Base-by-base conservation (phyloP, 1,140 invertebrate genomes). In the Planococcus citri region DNA sequence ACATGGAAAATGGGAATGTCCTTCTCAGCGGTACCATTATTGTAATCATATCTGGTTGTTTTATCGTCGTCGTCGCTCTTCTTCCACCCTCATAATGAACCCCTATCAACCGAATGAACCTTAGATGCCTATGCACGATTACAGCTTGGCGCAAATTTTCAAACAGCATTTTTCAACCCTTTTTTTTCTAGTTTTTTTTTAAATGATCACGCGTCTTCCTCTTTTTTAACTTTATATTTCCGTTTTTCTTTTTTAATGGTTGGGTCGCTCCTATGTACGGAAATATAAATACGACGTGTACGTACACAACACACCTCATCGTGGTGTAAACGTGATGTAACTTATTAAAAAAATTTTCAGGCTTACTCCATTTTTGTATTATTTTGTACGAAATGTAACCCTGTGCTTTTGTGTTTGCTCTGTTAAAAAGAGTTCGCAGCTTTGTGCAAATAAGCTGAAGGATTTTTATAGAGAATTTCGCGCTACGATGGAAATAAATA, bases 111-210 rank as follows among this genome's bases (percentile, higher is more conserved):
- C 41, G 41, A 51, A 51, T 51, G 41, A 51, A 51, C 10, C 41
- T 51, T 51, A 51, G 41, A 51, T 51, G 41, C 41, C 41, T 51
- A 51, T 51, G n/a, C n/a, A 51, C 41, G 41, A 51, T 51, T 51
- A 51, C 41, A 51, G 41, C 41, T 51, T 51, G 41, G 41, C 41
- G 41, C 41, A 51, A 51, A 51, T 51, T 51, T 51, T 9, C n/a
- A n/a, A n/a, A n/a, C n/a, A 51, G 17, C 41, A 51, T 51, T 51
- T 51, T 51, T 51, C 41, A 51, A 51, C 41, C 41, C 41, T 33
- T 51, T 51, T 51, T 51, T 9, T 51, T 51, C 17, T 51, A 51
- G 17, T 51, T 51, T 51, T 51, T 9, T 51, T 51, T 51, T 51
- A 51, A 51, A 51, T 51, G 41, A 51, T 51, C n/a, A 17, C 41